Percentiles rank a stretch among this genome's conserved stretches.
phyloP scores from a whole-genome alignment of 2,888 invertebrate species.

The Andrena haemorrhoa region DNA sequence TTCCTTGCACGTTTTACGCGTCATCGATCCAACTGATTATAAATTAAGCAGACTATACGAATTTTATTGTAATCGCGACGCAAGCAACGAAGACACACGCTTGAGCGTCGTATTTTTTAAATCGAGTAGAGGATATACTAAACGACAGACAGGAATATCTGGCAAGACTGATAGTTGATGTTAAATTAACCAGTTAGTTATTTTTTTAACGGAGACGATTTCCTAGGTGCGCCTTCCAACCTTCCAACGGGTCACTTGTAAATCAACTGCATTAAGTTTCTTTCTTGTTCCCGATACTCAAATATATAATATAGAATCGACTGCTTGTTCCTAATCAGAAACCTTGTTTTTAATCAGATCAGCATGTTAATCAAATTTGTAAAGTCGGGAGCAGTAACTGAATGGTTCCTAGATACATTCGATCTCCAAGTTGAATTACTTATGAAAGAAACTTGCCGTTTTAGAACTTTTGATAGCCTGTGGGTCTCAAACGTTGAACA shows the following conservation, averaged over 20 bases:
- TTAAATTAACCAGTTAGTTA: slow-evolving; percentile 51
- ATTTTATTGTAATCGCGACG: slow-evolving; percentile 29
- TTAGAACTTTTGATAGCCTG: too few relatives aligned
- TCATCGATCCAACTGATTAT: neutral
- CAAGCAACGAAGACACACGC: neutral
- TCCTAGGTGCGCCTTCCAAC: slow-evolving; percentile 32
- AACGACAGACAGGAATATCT: slow-evolving; percentile 55
- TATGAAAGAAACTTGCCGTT: too few relatives aligned
- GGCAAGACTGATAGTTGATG: slow-evolving; percentile 68
- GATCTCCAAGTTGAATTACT: neutral
- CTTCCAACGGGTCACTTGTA: slow-evolving; percentile 30
- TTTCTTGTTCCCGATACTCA: neutral
- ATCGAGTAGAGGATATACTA: slow-evolving; percentile 55
- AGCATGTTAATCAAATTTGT: too few relatives aligned
- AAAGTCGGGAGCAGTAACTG: neutral
- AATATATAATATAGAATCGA: neutral
- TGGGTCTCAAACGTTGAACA: too few relatives aligned
- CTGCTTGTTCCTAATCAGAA: neutral
- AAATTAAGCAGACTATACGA: slow-evolving; percentile 4
- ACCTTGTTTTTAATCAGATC: too few relatives aligned
- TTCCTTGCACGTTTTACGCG: neutral
- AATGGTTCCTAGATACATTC: slow-evolving; percentile 30
- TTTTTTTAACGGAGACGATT: slow-evolving; percentile 50
- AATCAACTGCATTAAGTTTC: neutral
- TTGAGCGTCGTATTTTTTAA: slow-evolving; percentile 62